A percentile compares a stretch with the other conserved stretches of the same genome.
Evolutionary conservation across 2,113 vertebrate genomes (phyloP).

Genomic region (Rhynchopsitta pachyrhyncha): DNA sequence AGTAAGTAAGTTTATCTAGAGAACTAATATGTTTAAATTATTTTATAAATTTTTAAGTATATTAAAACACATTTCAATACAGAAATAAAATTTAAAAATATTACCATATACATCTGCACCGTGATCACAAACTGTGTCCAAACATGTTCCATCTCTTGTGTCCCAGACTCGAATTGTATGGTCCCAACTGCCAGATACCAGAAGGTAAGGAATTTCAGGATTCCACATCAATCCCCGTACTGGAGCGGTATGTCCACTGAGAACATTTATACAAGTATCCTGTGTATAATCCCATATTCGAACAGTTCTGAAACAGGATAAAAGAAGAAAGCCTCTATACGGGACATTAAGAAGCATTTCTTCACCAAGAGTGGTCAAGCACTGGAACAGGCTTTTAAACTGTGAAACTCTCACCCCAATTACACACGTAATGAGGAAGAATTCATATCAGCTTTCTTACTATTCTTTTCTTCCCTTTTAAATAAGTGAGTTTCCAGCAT

Average conservation of each 20-base stretch:
- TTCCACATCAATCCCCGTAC: constrained; percentile 97
- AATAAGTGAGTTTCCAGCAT: background rate
- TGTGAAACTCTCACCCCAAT: background rate
- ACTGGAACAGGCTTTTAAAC: background rate
- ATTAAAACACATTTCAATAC: background rate
- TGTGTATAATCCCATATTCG: constrained; percentile 98
- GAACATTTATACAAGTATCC: constrained; percentile 91
- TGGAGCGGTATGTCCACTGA: constrained; percentile 91
- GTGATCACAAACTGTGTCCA: constrained; percentile 92
- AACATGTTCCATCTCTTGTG: constrained; percentile 90
- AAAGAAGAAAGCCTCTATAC: background rate
- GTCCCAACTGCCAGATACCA: constrained; percentile 98
- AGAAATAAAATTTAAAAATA: background rate
- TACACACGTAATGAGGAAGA: background rate
- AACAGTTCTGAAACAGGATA: constrained; percentile 83
- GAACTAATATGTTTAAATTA: background rate
- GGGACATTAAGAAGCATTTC: background rate
- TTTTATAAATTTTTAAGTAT: background rate
- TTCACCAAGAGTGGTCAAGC: background rate
- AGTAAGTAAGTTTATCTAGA: background rate
- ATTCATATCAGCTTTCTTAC: background rate
- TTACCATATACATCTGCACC: constrained; percentile 97
- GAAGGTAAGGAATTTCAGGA: constrained; percentile 92
- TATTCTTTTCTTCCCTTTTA: background rate
- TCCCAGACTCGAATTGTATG: constrained; percentile 96